These are phyloP conservation scores for Nematopogon swammerdamellus DNA, from an alignment of 2,888 invertebrate genomes.

Conservation along the genomic window DNA sequence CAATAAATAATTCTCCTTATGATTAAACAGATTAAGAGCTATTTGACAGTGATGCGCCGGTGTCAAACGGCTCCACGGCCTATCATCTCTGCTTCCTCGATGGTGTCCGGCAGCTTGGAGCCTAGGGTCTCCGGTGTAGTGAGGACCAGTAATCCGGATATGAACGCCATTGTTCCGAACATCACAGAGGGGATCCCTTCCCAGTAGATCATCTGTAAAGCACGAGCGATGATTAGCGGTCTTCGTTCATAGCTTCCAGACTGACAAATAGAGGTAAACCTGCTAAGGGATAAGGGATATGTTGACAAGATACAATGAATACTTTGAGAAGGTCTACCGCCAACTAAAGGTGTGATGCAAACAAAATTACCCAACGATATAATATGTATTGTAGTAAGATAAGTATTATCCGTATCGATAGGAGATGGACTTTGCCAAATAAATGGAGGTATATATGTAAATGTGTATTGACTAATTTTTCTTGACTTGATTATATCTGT, in stretches of 20 bases:
- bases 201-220: slow-evolving; percentile 15
- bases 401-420: too few species aligned
- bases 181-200: slow-evolving; percentile 35
- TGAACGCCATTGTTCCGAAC: slow-evolving; percentile 49
- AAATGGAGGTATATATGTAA: too few species aligned
- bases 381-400: too few species aligned
- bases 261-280: neutral
- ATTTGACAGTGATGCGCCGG: neutral
- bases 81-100: too few species aligned
- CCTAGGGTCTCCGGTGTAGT: slow-evolving; percentile 56
- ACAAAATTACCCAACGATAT: too few species aligned
- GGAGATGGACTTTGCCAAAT: too few species aligned
- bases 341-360: too few species aligned
- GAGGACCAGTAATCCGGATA: slow-evolving; percentile 45
- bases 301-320: neutral
- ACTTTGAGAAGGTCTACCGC: neutral
- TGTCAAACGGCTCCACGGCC: neutral
- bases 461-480: too few species aligned
- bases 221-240: slow-evolving; percentile 16
- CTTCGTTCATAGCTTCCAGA: neutral
- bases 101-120: slow-evolving; percentile 53
- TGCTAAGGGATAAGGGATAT: neutral
- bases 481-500: too few species aligned
- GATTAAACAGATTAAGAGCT: too few species aligned
- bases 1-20: too few species aligned